Base-by-base conservation (phyloP, 2,797 vertebrate genomes). In the Petrocephalus sullivani region DNA sequence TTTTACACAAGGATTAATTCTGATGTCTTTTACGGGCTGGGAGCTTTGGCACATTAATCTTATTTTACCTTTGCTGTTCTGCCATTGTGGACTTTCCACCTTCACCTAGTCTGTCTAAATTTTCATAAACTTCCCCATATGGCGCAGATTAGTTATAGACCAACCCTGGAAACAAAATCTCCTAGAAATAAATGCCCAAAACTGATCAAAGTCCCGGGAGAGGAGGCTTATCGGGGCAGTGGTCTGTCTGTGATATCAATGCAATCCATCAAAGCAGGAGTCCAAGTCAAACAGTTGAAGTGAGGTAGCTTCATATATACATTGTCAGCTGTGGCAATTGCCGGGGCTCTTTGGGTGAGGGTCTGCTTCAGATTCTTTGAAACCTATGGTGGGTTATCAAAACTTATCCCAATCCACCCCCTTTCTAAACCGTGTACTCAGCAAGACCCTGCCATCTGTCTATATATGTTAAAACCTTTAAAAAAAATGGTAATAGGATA, bases 51-150 rank as follows among this genome's bases (percentile, higher is more conserved):
- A 37, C 7, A 54, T 19, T 57, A 85, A 57, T 10, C 64, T 78
- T 58, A 85, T 85, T 60, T 41, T 85, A 60, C 54, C 3, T 23
- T 16, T 85, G 56, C 10, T 85, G 56, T 58, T 85, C 41, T 60
- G 54, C 53, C 33, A 58, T 85, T 54, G 53, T 28, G 23, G 56
- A 85, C 28, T 8, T 21, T 37, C 4, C 57, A 87, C 53, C 21
- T 78, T 46, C 14, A n/a, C 41, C 75, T 53, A 58, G 46, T 83
- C 53, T 57, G 16, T 71, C 28, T 51, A 37, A 21, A 83, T 90
- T 90, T 90, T 89, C 85, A 85, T 56, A 86, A 87, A 49, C 87
- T 75, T 54, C 87, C 89, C 87, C 90, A 90, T 88, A 90, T 89
- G 85, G n/a, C 58, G 53, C 46, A 85, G 88, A 89, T 91, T 90